Evolutionary conservation across 2,113 vertebrate genomes (phyloP), one percentile per base, ranked within the genome.

Genomic region (Helogale parvula): DNA sequence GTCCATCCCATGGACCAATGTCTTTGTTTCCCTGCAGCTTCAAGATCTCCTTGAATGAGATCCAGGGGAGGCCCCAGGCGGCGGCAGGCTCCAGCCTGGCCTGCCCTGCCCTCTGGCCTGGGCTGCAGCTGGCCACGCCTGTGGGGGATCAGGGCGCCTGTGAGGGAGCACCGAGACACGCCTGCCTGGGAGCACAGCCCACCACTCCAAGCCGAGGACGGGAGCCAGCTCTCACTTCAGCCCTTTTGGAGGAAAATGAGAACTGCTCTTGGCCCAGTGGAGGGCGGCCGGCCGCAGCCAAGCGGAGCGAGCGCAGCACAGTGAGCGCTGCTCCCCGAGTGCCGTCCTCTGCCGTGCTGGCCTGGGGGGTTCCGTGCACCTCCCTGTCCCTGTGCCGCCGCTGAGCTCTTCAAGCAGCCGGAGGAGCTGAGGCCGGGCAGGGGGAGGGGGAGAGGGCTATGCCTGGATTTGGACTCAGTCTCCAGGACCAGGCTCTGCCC

Each of bases 291-390:
- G 33, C 50, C n/a, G 74, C 35, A 33, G 47, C 65, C 14, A 5
- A 52, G 45, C 50, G 11, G 76, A 19, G 45, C 12, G 9, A 7
- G 7, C n/a, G 45, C 31, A 29, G 84, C 41, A 35, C 0, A 5
- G 3, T 0, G 1, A 7, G 17, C 54, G 5, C 29, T 0, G 5
- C 7, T 4, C 23, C 52, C 81, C 12, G 6, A 33, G 45, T 3
- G 47, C 38, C 13, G 19, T 12, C 57, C 15, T 8, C 13, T 10
- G 52, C 52, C 4, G 47, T 21, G 31, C 6, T 7, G 45, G 9
- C n/a, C 33, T 25, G 7, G 72, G 21, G 21, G 10, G 31, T 17
- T 52, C 27, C 0, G 0, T 4, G 7, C 45, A 23, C 3, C 21
- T 25, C 10, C 82, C 27, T 52, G 3, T 3, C 31, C 35, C 41